These are phyloP conservation scores for Andrena praecox DNA, from an alignment of 2,888 invertebrate genomes.

Conservation along the genomic window DNA sequence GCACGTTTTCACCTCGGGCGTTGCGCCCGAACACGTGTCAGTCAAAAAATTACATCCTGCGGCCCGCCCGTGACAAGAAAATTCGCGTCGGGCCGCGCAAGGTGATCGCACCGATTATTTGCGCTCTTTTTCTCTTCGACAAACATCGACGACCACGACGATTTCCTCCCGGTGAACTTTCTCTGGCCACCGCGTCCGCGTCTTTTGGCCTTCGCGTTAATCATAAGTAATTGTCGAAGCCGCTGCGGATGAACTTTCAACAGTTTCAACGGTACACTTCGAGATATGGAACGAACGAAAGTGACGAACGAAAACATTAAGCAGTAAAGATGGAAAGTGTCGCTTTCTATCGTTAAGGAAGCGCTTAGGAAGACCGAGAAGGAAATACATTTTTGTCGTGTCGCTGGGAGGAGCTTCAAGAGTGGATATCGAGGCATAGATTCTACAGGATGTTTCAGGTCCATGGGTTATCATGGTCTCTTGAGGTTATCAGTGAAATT, in stretches of 20 bases:
- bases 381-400: no score
- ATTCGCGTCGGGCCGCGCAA: background rate
- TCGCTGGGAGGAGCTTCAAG: no score
- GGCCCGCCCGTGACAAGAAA: background rate
- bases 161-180: conserved; percentile 62
- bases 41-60: conserved; percentile 9
- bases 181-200: conserved; percentile 68
- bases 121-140: background rate
- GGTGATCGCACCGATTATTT: conserved; percentile 6
- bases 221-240: conserved; percentile 52
- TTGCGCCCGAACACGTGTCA: background rate
- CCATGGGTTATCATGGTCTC: no score
- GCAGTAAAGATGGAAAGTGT: background rate
- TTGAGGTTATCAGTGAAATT: no score
- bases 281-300: background rate
- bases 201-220: conserved; percentile 65
- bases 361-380: background rate
- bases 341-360: background rate
- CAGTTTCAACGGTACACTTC: conserved; percentile 43
- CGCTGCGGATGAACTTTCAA: conserved; percentile 69
- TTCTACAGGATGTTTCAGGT: background rate
- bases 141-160: conserved; percentile 1
- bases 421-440: no score
- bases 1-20: conserved; percentile 19
- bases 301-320: background rate